Conservation (phyloP, 1,140 invertebrate genomes). For the Bombyx mori region ASM3026992v2 NC_085107.1:851001-851500, state of each 20-base stretch:
- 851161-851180: too few species aligned
- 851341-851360: slow-evolving; percentile 39
- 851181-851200: too few species aligned
- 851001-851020: too few species aligned
- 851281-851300: slow-evolving; percentile 32
- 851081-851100: too few species aligned
- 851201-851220: too few species aligned
- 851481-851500: not conserved
- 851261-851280: slow-evolving; percentile 13
- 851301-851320: slow-evolving; percentile 44
- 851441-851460: slow-evolving; percentile 13
- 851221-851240: not conserved
- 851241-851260: slow-evolving; percentile 6
- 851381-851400: slow-evolving; percentile 62
- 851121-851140: too few species aligned
- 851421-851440: slow-evolving; percentile 31
- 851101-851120: too few species aligned
- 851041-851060: too few species aligned
- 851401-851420: slow-evolving; percentile 51
- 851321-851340: slow-evolving; percentile 29
- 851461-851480: not conserved
- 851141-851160: too few species aligned
- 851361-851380: slow-evolving; percentile 64
- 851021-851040: too few species aligned
- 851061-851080: too few species aligned